phyloP scores from a whole-genome alignment of 1,140 invertebrate genomes.

The Tetranychus urticae region DNA sequence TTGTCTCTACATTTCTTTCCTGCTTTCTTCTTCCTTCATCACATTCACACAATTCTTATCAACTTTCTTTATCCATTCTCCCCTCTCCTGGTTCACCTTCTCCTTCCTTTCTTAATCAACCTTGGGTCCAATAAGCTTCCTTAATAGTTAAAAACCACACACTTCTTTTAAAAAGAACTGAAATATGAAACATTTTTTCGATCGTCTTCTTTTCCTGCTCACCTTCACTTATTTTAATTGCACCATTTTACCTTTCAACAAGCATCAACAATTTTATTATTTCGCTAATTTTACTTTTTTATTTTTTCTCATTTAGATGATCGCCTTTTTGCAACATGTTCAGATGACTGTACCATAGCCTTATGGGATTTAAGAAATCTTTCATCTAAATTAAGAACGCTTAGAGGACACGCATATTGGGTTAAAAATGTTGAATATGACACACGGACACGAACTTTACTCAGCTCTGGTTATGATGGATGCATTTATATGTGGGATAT shows the following conservation, averaged over 20 bases:
- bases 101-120: constrained; percentile 6
- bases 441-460: constrained; percentile 50
- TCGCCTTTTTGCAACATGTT: constrained; percentile 69
- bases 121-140: neutral
- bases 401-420: constrained; percentile 77
- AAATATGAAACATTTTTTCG: too few relatives aligned
- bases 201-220: neutral
- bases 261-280: too few relatives aligned
- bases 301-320: constrained; percentile 33
- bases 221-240: constrained; percentile 33
- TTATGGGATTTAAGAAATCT: constrained; percentile 72
- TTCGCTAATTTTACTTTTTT: neutral
- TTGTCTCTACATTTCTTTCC: constrained; percentile 3
- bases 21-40: too few relatives aligned
- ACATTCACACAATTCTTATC: constrained; percentile 3
- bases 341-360: constrained; percentile 71
- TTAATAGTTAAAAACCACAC: too few relatives aligned
- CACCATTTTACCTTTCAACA: too few relatives aligned
- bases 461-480: constrained; percentile 77
- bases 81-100: too few relatives aligned
- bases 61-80: too few relatives aligned
- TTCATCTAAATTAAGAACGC: constrained; percentile 38
- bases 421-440: constrained; percentile 90
- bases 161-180: too few relatives aligned
- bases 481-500: constrained; percentile 86